Evolutionary conservation across 2,113 vertebrate genomes (phyloP).

Genomic region (Cyanoramphus novaezelandiae): DNA sequence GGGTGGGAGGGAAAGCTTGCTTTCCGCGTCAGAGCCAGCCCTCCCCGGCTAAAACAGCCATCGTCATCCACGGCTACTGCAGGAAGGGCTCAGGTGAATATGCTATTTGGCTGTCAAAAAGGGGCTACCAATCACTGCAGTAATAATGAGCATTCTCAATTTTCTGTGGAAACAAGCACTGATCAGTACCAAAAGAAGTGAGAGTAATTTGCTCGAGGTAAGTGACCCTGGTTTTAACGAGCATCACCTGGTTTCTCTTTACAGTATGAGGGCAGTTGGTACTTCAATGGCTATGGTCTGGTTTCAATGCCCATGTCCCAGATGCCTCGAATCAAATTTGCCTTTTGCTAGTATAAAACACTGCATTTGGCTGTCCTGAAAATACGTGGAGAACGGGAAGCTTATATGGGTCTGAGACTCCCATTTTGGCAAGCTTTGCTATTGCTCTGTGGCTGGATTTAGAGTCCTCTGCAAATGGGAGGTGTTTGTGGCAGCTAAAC

Average conservation of each 20-base stretch:
- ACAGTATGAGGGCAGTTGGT: not conserved
- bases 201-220: not conserved
- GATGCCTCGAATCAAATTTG: not conserved
- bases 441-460: not conserved
- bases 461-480: not conserved
- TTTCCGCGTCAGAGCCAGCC: not conserved
- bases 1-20: not conserved
- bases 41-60: not conserved
- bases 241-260: not conserved
- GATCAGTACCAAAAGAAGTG: not conserved
- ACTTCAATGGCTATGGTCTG: not conserved
- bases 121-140: not conserved
- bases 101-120: not conserved
- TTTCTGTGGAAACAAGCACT: not conserved
- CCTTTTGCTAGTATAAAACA: not conserved
- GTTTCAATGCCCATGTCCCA: not conserved
- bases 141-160: not conserved
- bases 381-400: not conserved
- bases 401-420: not conserved
- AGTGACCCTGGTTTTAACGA: not conserved
- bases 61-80: not conserved
- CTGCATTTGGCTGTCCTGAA: not conserved
- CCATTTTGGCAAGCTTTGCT: not conserved
- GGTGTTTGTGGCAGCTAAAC: not conserved
- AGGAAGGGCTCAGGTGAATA: not conserved